Evolutionary conservation across 2,888 invertebrate genomes (phyloP).

Genomic region (Myopa testacea): DNA sequence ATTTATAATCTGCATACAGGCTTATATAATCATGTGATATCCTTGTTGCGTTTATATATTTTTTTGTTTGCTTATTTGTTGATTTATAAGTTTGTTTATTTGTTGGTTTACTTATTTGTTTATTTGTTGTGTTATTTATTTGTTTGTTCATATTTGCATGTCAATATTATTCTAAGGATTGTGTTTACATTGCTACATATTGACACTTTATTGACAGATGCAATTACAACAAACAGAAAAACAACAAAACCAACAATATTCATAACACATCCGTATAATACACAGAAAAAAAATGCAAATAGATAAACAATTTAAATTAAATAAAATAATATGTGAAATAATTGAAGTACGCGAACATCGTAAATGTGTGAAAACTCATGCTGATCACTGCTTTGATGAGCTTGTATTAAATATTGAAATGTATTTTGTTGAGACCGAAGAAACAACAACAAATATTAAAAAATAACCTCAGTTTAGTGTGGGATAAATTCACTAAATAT

Average conservation of each 20-base stretch:
- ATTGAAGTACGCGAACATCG: not conserved
- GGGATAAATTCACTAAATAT: too few species aligned
- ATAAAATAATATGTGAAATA: not conserved
- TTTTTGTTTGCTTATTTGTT: too few species aligned
- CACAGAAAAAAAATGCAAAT: constrained; percentile 51
- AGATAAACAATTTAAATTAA: not conserved
- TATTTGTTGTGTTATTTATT: not conserved
- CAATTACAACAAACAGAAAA: constrained; percentile 47
- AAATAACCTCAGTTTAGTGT: too few species aligned
- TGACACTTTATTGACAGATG: constrained; percentile 25
- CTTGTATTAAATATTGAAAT: constrained; percentile 1
- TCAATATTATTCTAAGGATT: not conserved
- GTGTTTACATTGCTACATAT: constrained; percentile 19
- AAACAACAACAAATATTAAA: too few species aligned
- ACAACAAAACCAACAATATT: constrained; percentile 50
- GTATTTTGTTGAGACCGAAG: too few species aligned
- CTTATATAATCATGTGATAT: too few species aligned
- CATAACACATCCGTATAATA: constrained; percentile 52
- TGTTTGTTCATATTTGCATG: constrained; percentile 11
- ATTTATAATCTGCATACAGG: too few species aligned
- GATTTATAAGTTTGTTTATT: too few species aligned
- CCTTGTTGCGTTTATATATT: too few species aligned
- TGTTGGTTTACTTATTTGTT: too few species aligned
- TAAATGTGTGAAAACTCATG: not conserved
- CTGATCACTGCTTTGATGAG: constrained; percentile 1